Evolutionary conservation across 1,140 invertebrate genomes (phyloP).

Genomic region (Lordiphosa mommai): DNA sequence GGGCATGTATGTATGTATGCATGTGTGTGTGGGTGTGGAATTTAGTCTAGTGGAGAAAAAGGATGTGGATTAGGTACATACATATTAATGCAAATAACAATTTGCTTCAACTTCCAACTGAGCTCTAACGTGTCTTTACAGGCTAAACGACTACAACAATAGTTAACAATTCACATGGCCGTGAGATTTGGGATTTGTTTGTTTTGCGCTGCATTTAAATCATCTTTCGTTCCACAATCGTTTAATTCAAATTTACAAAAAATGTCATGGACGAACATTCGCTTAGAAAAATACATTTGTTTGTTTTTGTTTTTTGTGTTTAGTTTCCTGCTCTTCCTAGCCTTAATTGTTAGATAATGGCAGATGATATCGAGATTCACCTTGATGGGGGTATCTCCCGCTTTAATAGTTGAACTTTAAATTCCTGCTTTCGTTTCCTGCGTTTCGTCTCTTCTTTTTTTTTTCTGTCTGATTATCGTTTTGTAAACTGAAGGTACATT

Average conservation of each 20-base stretch:
- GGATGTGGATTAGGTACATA: background rate
- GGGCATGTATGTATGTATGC: constrained; percentile 3
- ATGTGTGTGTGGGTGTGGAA: constrained; percentile 2
- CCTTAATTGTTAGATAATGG: constrained; percentile 46
- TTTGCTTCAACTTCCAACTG: constrained; percentile 4
- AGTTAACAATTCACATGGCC: constrained; percentile 38
- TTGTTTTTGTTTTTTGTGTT: constrained; percentile 6
- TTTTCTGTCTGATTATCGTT: constrained; percentile 36
- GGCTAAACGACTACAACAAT: constrained; percentile 40
- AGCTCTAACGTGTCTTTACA: constrained; percentile 7
- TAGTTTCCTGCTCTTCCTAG: constrained; percentile 12
- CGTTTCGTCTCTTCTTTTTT: background rate
- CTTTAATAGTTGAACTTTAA: constrained; percentile 48
- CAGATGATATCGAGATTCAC: constrained; percentile 62
- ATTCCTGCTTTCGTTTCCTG: constrained; percentile 37
- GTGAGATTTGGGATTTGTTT: background rate
- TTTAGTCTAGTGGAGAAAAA: background rate
- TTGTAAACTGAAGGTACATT: constrained; percentile 76
- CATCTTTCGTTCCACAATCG: constrained; percentile 3
- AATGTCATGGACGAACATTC: constrained; percentile 19
- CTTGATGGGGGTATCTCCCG: constrained; percentile 10
- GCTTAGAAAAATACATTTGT: constrained; percentile 61
- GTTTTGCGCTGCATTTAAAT: background rate
- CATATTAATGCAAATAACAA: constrained; percentile 35
- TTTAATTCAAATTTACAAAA: constrained; percentile 18